Percentiles rank a stretch among this genome's conserved stretches.
These are phyloP conservation scores for Eristalis tenax DNA, from an alignment of 2,888 invertebrate genomes.

Conservation along the genomic window DNA sequence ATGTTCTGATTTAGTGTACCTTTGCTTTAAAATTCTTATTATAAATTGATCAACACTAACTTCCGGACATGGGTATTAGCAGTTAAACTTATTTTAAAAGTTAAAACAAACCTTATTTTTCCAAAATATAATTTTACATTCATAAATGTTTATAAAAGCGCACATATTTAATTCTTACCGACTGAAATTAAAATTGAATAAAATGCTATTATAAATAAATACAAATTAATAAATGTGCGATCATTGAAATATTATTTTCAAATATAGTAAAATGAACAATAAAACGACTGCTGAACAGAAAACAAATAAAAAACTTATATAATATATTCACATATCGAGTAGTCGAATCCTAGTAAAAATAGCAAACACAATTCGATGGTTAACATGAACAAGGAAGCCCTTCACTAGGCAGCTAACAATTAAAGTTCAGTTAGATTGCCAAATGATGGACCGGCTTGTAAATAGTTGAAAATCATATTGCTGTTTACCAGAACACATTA, in stretches of 20 bases:
- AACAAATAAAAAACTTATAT: neutral
- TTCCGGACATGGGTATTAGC: no score
- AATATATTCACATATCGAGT: neutral
- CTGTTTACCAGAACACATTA: neutral
- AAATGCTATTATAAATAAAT: no score
- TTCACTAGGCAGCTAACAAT: conserved; percentile 81
- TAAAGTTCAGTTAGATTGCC: conserved; percentile 78
- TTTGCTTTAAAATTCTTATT: no score
- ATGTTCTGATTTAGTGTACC: no score
- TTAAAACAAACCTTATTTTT: no score
- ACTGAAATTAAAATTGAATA: no score
- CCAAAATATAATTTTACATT: no score
- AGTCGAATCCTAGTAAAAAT: neutral
- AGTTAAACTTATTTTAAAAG: no score
- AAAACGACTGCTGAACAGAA: neutral
- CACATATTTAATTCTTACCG: no score
- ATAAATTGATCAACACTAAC: no score
- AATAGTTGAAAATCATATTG: conserved; percentile 38
- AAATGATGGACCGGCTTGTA: conserved; percentile 80
- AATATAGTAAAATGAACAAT: neutral
- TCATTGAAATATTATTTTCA: neutral
- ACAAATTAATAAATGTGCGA: neutral
- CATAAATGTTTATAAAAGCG: no score
- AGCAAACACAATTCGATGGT: conserved; percentile 20
- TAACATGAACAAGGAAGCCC: conserved; percentile 80